phyloP scores from a whole-genome alignment of 2,888 invertebrate species.

The Drosophila lacicola region DNA sequence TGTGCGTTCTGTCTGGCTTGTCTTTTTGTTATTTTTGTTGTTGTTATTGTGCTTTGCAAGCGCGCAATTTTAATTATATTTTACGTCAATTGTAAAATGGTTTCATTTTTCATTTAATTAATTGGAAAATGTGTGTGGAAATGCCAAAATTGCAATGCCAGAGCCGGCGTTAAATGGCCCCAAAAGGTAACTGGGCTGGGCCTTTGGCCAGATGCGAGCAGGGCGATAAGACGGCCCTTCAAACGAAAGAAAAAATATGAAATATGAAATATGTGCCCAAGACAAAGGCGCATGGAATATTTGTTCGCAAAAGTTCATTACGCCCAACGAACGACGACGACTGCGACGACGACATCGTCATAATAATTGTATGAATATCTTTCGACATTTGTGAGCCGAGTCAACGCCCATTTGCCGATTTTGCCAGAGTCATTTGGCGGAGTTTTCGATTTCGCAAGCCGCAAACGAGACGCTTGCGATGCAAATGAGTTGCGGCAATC shows the following conservation, averaged over 20 bases:
- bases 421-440: constrained; percentile 31
- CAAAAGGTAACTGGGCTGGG: constrained; percentile 18
- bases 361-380: constrained; percentile 62
- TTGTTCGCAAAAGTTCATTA: constrained; percentile 72
- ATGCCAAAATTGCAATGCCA: constrained; percentile 33
- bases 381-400: constrained; percentile 60
- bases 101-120: constrained; percentile 76
- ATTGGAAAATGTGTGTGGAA: constrained; percentile 67
- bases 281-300: constrained; percentile 41
- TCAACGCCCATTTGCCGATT: constrained; percentile 68
- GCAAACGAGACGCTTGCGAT: constrained; percentile 46
- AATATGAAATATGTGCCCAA: constrained; percentile 24
- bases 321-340: constrained; percentile 50
- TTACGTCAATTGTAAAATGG: constrained; percentile 78
- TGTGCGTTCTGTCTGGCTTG: constrained; percentile 10
- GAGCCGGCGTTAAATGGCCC: constrained; percentile 14
- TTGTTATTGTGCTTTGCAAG: constrained; percentile 39
- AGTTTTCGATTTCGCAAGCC: constrained; percentile 40
- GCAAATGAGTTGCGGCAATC: constrained; percentile 68
- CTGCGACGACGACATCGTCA: constrained; percentile 21
- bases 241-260: neutral
- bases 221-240: constrained; percentile 36
- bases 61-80: constrained; percentile 78
- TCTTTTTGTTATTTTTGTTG: constrained; percentile 15
- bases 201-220: constrained; percentile 18